These are phyloP conservation scores for Pelobates fuscus DNA, from an alignment of 2,113 vertebrate genomes.

Conservation along the genomic window DNA sequence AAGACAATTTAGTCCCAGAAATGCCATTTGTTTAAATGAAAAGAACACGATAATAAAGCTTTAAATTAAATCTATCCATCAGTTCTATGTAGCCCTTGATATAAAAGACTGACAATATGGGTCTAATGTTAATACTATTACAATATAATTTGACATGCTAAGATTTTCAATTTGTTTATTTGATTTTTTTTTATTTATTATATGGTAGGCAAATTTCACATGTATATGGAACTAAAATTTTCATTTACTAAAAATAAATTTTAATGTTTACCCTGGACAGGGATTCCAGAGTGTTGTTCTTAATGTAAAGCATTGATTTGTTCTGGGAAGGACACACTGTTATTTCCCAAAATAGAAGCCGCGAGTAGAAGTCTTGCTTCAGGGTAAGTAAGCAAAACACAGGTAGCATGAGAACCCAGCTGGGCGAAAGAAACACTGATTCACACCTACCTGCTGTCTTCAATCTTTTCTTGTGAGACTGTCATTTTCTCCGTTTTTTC, in stretches of 20 bases:
- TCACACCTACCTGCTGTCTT: slow-evolving; percentile 66
- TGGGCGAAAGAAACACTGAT: slow-evolving; percentile 52
- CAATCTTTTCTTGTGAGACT: slow-evolving; percentile 60
- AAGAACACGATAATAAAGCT: too few relatives aligned
- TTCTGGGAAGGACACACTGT: slow-evolving; percentile 36
- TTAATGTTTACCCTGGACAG: slow-evolving; percentile 5
- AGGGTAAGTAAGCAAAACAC: slow-evolving; percentile 20
- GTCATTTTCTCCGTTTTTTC: slow-evolving; percentile 65
- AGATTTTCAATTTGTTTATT: too few relatives aligned
- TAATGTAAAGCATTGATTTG: slow-evolving; percentile 4
- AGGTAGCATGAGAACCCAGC: slow-evolving; percentile 47
- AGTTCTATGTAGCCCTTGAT: too few relatives aligned
- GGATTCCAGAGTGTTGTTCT: background rate
- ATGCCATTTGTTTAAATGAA: too few relatives aligned
- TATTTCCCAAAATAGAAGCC: slow-evolving; percentile 1
- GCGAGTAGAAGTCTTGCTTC: background rate
- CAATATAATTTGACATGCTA: too few relatives aligned
- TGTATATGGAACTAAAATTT: too few relatives aligned
- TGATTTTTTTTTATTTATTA: too few relatives aligned
- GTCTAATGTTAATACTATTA: too few relatives aligned
- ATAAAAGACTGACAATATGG: too few relatives aligned
- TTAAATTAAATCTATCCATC: too few relatives aligned
- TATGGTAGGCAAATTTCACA: too few relatives aligned
- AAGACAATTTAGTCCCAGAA: too few relatives aligned
- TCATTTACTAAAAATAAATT: background rate